Percentiles rank a stretch among this genome's conserved stretches.
These are phyloP conservation scores for Luperina nickerlii DNA, from an alignment of 2,888 invertebrate genomes.

Conservation along the genomic window DNA sequence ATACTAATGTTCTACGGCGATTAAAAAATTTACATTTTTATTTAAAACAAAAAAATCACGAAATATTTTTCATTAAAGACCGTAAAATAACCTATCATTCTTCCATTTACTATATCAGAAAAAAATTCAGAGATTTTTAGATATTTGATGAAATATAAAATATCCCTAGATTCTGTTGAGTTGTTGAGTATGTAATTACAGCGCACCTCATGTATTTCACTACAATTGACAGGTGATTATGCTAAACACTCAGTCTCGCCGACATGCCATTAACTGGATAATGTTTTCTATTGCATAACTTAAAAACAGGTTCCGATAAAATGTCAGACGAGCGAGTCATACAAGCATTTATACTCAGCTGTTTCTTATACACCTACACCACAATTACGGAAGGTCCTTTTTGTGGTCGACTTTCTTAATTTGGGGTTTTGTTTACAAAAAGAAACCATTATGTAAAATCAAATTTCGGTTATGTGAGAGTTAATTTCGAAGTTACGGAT, in stretches of 20 bases:
- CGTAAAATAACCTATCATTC: no score
- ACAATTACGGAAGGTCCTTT: slow-evolving; percentile 77
- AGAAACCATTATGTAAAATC: slow-evolving; percentile 71
- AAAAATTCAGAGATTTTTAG: no score
- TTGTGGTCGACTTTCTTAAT: slow-evolving; percentile 74
- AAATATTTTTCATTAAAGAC: no score
- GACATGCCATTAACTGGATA: slow-evolving; percentile 79
- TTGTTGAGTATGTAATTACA: slow-evolving; percentile 47
- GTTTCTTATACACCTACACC: slow-evolving; percentile 78
- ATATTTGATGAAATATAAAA: no score
- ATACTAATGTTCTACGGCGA: no score
- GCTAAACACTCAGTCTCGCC: slow-evolving; percentile 76
- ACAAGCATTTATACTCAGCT: slow-evolving; percentile 80
- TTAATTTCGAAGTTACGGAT: slow-evolving; percentile 11
- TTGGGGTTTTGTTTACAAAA: slow-evolving; percentile 71
- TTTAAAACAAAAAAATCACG: no score
- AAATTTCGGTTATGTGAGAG: slow-evolving; percentile 54
- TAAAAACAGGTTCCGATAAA: slow-evolving; percentile 84
- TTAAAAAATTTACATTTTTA: no score
- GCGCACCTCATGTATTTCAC: slow-evolving; percentile 64
- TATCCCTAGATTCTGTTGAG: no score
- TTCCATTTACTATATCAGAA: no score
- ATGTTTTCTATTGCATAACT: slow-evolving; percentile 87
- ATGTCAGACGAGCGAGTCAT: slow-evolving; percentile 82
- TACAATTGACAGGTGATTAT: slow-evolving; percentile 84